Evolutionary conservation across 2,797 vertebrate species (phyloP).

Genomic region (Malurus leucopterus): DNA sequence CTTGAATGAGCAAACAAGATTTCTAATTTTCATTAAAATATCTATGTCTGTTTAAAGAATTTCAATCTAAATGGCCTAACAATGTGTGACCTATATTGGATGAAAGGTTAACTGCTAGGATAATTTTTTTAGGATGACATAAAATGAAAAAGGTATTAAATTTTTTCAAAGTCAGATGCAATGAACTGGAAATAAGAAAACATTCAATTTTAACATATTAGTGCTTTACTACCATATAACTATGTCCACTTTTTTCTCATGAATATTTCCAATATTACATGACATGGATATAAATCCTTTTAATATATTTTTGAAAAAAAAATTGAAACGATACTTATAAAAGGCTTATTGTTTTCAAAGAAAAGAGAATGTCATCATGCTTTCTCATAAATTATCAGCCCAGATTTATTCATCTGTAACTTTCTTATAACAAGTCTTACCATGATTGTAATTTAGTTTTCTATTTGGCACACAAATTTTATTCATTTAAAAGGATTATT

Average conservation of each 20-base stretch:
- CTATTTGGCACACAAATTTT: conserved; percentile 59
- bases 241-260: background rate
- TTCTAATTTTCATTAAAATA: background rate
- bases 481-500: conserved; percentile 68
- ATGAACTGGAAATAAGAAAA: background rate
- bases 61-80: background rate
- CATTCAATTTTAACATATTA: background rate
- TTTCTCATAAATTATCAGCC: conserved; percentile 63
- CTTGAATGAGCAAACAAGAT: background rate
- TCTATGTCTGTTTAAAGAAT: background rate
- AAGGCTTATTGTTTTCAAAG: conserved; percentile 50
- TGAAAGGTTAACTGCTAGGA: background rate
- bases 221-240: background rate
- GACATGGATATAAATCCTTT: conserved; percentile 50
- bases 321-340: conserved; percentile 53
- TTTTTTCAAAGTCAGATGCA: background rate
- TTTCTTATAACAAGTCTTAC: conserved; percentile 58
- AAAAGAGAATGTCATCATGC: conserved; percentile 46
- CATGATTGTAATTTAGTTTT: conserved; percentile 51
- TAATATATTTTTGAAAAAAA: background rate
- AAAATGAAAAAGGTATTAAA: background rate
- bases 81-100: background rate
- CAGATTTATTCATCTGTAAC: conserved; percentile 63
- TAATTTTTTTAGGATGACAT: background rate
- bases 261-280: conserved; percentile 4